Base-by-base conservation (phyloP, 1,140 invertebrate species). In the Lasioglossum albipes region DNA sequence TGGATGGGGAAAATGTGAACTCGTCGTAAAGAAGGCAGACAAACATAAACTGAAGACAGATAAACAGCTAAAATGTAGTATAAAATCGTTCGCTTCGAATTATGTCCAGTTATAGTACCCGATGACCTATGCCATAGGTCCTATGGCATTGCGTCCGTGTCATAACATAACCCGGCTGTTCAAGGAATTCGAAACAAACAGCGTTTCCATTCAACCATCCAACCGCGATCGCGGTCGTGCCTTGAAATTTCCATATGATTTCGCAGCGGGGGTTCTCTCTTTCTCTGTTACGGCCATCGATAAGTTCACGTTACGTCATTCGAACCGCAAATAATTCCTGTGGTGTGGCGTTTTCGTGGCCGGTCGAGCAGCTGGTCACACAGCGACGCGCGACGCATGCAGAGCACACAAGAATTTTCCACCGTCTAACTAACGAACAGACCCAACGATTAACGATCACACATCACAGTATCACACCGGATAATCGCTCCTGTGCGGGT, bases 341-440 rank as follows among this genome's bases (percentile, higher is more conserved):
- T 41, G 36, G 36, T 2, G 61, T 12, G 64, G 45, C 12, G 45
- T 49, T 76, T n/a, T 27, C 49, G 52, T 59, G 54, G 31, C 16
- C 52, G 6, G 20, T n/a, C 6, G 20, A 1, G 3, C 0, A 20
- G 54, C 54, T 20, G 3, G 54, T 7, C 54, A 76, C 22, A 18
- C 7, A 1, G 10, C 42, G 42, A 36, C 36, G 42, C 42, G 36
- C 36, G 71, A 49, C 45, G 16, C 70, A 12, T 18, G 49, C 18
- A 42, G 57, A n/a, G 57, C n/a, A 73, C 61, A 45, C 73, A 36
- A 36, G 68, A 85, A 80, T 83, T 86, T 82, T 86, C 74, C 81
- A 45, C 64, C 72, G 59, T 62, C 10, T 86, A 86, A 86, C 74
- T 73, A 83, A 86, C 81, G 61, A 81, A 66, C 80, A 74, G 61